Base-by-base conservation (phyloP, 35 echinoderm and acorn worm species). In the Diadema setosum region DNA sequence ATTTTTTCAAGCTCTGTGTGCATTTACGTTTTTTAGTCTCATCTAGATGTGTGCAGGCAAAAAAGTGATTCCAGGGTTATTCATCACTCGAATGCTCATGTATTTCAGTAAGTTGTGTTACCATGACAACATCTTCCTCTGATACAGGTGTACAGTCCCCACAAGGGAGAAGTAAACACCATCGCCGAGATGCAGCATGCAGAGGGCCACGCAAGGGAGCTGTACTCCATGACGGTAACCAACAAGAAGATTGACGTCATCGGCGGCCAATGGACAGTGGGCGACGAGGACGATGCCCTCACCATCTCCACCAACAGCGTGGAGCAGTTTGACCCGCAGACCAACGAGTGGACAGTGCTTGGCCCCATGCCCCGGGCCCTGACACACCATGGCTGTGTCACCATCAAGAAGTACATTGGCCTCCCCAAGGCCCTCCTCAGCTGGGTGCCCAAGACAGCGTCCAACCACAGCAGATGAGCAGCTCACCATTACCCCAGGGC, bases 181-280 rank as follows among this genome's bases (percentile, higher is more conserved):
- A 80, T 91, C 6, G 89, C 86, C 5, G 96, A 91, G 36, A 94
- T 94, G 96, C 92, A 86, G 4, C 96, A 99, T 56, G 96, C 96
- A 7, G 96, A 99, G 65, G 93, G 85, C 42, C 96, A 99, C 52
- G 85, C 82, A 5, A 88, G 96, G 49, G 96, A 99, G 43, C 92
- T 99, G 6, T 99, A 99, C 81, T 94, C 96, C 17, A 93, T 89
- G 3, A 99, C 96, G 4, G 93, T 94, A 2, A 92, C 92, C 31
- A 99, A 99, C 83, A 88, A 88, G 26, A 99, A 99, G 86, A 91
- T 99, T 43, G 87, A 95, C 61, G 93, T 99, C 55, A 99, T 91
- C 2, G 92, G 96, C 7, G 96, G 96, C 1, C 92, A 94, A 26
- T 99, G 96, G 96, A 91, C 89, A 11, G 93, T 99, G 1, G 96